A percentile compares a stretch with the other conserved stretches of the same genome.
These are phyloP conservation scores for Metaphire vulgaris DNA, from an alignment of 1,140 invertebrate species.

Conservation along the genomic window DNA sequence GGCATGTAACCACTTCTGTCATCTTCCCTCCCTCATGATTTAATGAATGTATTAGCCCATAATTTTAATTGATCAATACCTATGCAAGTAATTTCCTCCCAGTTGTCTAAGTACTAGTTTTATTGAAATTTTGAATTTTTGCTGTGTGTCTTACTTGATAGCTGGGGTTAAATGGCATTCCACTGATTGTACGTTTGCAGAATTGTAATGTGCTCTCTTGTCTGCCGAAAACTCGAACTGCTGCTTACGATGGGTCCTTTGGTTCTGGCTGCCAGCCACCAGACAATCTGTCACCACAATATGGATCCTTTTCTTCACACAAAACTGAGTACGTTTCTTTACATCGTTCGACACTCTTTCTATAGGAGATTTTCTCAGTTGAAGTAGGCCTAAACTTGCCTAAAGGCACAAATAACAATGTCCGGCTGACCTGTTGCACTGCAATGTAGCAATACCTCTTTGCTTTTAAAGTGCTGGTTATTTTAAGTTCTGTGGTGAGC, in stretches of 20 bases:
- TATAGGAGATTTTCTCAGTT: no score
- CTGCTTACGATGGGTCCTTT: background rate
- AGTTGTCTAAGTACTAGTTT: background rate
- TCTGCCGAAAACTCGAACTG: slow-evolving; percentile 1
- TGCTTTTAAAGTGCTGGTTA: no score
- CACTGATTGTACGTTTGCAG: background rate
- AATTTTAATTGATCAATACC: background rate
- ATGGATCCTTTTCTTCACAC: background rate
- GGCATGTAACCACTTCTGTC: background rate
- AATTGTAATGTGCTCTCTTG: background rate
- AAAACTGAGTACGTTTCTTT: background rate
- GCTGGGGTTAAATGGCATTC: background rate
- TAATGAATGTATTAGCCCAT: slow-evolving; percentile 10
- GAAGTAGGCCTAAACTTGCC: no score
- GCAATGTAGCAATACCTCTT: no score
- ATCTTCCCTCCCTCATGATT: slow-evolving; percentile 41
- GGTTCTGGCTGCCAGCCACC: background rate
- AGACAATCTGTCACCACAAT: background rate
- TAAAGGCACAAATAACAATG: no score
- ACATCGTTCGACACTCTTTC: background rate
- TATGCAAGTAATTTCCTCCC: background rate
- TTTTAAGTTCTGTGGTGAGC: no score
- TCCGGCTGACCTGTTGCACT: no score
- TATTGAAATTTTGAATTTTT: no score
- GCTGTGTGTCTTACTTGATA: no score